Conservation (phyloP, 2,888 invertebrate genomes). For the Pristionchus exspectatus region DNA sequence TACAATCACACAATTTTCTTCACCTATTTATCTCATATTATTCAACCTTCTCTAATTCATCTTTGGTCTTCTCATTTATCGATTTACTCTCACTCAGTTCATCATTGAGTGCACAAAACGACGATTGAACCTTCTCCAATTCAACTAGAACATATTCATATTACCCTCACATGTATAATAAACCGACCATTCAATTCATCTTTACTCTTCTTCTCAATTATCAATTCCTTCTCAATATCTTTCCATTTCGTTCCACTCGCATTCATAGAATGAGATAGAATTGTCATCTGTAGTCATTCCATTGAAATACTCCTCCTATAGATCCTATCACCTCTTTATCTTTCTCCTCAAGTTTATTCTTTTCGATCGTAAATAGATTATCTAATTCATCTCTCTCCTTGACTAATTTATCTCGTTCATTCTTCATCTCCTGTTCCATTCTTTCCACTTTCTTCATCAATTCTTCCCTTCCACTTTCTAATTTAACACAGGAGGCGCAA, state of each 20-base stretch:
- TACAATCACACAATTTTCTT: neutral
- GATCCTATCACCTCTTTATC: neutral
- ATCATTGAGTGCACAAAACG: neutral
- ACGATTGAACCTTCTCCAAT: neutral
- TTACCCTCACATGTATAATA: neutral
- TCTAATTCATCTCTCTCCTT: slow-evolving; percentile 25
- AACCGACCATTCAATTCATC: neutral
- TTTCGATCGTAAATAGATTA: neutral
- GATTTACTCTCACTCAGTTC: neutral
- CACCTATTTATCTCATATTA: neutral
- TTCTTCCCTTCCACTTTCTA: slow-evolving; percentile 16
- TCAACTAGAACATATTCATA: neutral
- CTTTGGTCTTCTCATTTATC: neutral
- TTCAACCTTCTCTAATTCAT: slow-evolving; percentile 11
- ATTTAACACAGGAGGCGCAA: slow-evolving; percentile 22
- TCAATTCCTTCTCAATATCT: neutral
- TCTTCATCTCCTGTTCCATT: neutral
- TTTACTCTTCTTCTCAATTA: neutral
- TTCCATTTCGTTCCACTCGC: neutral
- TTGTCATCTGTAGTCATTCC: neutral
- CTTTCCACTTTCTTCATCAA: neutral
- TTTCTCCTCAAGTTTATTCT: neutral
- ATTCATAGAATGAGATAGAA: neutral
- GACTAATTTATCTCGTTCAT: neutral
- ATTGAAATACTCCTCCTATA: neutral